phyloP scores from a whole-genome alignment of 2,113 vertebrate species.

The Mionectes macconnelli region DNA sequence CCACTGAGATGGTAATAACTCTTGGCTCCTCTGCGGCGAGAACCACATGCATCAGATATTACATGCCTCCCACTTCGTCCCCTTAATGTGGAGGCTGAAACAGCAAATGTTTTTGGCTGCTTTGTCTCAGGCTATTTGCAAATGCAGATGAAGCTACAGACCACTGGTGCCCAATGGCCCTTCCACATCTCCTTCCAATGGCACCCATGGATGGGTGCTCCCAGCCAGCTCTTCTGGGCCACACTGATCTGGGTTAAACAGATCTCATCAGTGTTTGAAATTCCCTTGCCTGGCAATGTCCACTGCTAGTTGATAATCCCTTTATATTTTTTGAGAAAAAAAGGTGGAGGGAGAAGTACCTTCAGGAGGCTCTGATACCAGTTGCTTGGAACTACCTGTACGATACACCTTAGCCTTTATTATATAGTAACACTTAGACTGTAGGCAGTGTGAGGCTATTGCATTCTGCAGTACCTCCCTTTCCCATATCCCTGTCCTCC shows the following conservation, averaged over 20 bases:
- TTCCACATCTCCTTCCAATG: background rate
- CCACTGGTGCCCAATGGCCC: background rate
- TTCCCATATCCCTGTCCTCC: background rate
- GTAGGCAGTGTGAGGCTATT: background rate
- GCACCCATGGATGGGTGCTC: accelerated
- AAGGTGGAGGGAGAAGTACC: background rate
- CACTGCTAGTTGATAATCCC: background rate
- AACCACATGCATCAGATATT: background rate
- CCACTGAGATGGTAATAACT: background rate
- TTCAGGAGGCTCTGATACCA: background rate
- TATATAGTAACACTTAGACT: background rate
- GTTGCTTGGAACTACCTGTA: background rate
- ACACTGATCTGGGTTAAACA: background rate
- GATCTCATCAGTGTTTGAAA: background rate
- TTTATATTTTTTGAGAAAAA: background rate
- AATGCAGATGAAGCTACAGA: background rate
- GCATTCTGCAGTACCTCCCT: background rate
- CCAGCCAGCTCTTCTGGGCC: background rate
- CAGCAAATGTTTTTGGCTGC: background rate
- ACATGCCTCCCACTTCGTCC: background rate
- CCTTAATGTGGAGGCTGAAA: background rate
- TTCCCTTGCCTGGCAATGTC: background rate
- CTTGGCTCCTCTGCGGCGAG: accelerated
- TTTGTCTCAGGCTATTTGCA: background rate
- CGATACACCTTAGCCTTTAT: background rate